These are phyloP conservation scores for Hippocampus comes DNA, from an alignment of 2,113 vertebrate species.

Conservation along the genomic window DNA sequence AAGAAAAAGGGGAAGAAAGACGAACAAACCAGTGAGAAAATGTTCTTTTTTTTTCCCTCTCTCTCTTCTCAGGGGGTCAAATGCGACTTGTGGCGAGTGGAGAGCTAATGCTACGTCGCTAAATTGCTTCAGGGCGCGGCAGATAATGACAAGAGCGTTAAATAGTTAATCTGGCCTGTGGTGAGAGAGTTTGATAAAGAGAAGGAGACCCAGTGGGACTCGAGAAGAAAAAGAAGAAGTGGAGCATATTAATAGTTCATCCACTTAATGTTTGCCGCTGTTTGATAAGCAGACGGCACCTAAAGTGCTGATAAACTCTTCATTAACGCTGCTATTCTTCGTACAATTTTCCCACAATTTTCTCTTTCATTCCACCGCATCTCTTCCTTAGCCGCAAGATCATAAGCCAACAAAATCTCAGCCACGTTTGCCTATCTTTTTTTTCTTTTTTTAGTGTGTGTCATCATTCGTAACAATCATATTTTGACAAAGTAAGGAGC, in stretches of 20 bases:
- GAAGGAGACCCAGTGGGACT: conserved; percentile 44
- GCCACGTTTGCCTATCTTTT: neutral
- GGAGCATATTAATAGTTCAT: conserved; percentile 67
- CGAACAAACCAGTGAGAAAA: conserved; percentile 40
- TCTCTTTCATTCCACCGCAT: conserved; percentile 15
- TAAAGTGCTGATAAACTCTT: conserved; percentile 67
- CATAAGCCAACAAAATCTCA: neutral
- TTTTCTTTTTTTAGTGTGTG: neutral
- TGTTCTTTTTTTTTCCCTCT: conserved; percentile 5
- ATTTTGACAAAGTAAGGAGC: neutral
- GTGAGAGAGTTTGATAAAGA: conserved; percentile 60
- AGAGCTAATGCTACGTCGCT: conserved; percentile 28
- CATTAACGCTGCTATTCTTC: conserved; percentile 62
- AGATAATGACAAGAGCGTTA: conserved; percentile 69
- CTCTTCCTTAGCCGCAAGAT: conserved; percentile 17
- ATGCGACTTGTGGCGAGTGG: conserved; percentile 46
- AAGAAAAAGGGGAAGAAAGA: conserved; percentile 7
- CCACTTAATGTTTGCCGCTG: conserved; percentile 60
- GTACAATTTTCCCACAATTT: conserved; percentile 63
- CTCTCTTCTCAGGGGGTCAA: conserved; percentile 41
- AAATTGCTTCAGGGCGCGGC: conserved; percentile 60
- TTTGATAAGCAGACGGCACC: conserved; percentile 68
- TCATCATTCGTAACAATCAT: neutral
- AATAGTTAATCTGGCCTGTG: conserved; percentile 69
- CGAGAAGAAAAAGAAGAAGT: conserved; percentile 35